phyloP scores from a whole-genome alignment of 2,888 invertebrate genomes.

The Halictus quadricinctus region DNA sequence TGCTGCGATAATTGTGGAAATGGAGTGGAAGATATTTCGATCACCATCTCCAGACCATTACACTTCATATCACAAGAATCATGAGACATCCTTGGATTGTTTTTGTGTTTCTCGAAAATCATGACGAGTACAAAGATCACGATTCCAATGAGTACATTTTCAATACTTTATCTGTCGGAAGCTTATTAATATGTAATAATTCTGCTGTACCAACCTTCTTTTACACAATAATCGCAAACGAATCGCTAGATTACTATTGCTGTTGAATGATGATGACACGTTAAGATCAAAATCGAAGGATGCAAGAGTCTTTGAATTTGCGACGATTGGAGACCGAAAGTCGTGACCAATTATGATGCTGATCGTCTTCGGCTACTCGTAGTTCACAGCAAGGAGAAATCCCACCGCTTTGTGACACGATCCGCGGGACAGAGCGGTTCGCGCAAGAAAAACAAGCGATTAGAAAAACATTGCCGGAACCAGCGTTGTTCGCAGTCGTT shows the following conservation, averaged over 20 bases:
- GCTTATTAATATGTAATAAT: not conserved
- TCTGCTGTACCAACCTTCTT: not conserved
- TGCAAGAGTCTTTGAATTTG: too few species aligned
- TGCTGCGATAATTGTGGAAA: not conserved
- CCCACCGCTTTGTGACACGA: not conserved
- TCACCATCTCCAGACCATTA: too few species aligned
- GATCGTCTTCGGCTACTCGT: not conserved
- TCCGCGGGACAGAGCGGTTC: not conserved
- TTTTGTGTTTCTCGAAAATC: not conserved
- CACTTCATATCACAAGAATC: too few species aligned
- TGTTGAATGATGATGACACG: too few species aligned
- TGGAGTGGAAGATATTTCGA: not conserved
- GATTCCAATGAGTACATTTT: too few species aligned
- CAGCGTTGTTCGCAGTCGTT: not conserved
- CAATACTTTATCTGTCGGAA: too few species aligned
- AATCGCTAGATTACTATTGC: too few species aligned
- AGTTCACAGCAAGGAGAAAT: not conserved
- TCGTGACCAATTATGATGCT: too few species aligned
- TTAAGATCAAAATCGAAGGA: too few species aligned
- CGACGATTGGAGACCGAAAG: too few species aligned
- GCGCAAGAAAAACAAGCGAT: not conserved
- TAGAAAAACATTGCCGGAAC: conserved; percentile 4
- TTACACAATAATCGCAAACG: too few species aligned
- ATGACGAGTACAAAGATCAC: not conserved
- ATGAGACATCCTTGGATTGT: too few species aligned